A percentile compares a stretch with the other conserved stretches of the same genome.
Conservation (phyloP, 2,888 invertebrate genomes). For the Monoplex corrugatus region DNA sequence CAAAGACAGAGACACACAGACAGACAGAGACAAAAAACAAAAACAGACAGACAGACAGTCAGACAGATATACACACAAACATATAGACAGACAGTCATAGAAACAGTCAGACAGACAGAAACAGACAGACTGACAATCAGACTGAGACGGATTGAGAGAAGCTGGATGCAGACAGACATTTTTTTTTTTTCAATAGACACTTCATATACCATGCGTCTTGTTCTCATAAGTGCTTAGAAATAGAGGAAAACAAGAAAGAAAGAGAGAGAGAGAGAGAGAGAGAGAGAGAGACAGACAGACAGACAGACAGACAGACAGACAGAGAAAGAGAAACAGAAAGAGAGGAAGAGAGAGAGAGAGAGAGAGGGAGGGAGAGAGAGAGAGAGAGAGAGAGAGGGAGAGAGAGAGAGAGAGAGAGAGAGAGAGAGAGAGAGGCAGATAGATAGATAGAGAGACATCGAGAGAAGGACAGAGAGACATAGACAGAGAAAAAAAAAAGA, state of each 20-base stretch:
- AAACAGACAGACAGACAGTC: background rate
- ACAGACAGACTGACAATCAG: too few species aligned
- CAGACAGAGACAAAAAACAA: background rate
- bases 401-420: conserved; percentile 22
- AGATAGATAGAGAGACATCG: too few species aligned
- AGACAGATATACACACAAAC: background rate
- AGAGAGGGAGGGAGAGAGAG: background rate
- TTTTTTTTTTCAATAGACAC: too few species aligned
- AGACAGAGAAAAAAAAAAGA: background rate
- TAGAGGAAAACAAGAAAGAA: too few species aligned
- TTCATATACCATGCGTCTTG: too few species aligned
- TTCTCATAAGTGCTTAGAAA: too few species aligned
- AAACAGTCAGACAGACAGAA: too few species aligned
- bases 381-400: background rate
- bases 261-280: too few species aligned
- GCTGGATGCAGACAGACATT: too few species aligned
- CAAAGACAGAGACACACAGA: background rate
- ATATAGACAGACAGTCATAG: too few species aligned
- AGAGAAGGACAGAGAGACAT: too few species aligned
- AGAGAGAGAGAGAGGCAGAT: background rate
- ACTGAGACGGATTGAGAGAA: too few species aligned
- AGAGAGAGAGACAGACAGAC: background rate
- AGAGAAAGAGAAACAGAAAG: background rate
- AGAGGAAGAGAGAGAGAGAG: conserved; percentile 16
- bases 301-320: background rate